A percentile compares a stretch with the other conserved stretches of the same genome.
Evolutionary conservation across 2,888 invertebrate species (phyloP).

Genomic region (Habroteleia sp.): DNA sequence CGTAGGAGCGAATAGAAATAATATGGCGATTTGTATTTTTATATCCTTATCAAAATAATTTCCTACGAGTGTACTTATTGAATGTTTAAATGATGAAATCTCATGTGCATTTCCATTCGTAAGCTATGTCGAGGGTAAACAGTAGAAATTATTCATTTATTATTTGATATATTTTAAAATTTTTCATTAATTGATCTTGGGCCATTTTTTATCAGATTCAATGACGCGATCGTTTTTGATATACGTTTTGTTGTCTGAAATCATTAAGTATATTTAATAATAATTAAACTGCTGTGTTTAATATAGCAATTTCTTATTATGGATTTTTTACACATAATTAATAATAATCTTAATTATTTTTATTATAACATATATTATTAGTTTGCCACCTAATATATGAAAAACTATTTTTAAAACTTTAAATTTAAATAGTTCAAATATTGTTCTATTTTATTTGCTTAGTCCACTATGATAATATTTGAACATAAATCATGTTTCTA

Average conservation of each 20-base stretch:
- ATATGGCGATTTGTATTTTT: conserved; percentile 76
- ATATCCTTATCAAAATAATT: conserved; percentile 67
- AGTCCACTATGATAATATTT: no score
- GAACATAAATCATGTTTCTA: no score
- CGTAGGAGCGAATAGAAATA: conserved; percentile 55
- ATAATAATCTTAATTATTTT: no score
- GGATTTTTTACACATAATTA: no score
- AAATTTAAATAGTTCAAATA: no score
- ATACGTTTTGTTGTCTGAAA: neutral
- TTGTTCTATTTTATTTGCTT: no score
- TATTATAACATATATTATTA: no score
- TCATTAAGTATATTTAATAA: conserved; percentile 12
- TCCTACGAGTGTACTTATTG: conserved; percentile 36
- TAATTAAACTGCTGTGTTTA: no score
- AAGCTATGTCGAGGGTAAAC: conserved; percentile 21
- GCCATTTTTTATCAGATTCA: conserved; percentile 28
- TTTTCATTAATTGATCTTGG: conserved; percentile 23
- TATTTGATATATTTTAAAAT: conserved; percentile 33
- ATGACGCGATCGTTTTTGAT: conserved; percentile 16
- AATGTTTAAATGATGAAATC: conserved; percentile 13
- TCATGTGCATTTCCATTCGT: conserved; percentile 19
- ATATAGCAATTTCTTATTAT: no score
- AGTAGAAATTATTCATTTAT: conserved; percentile 37
- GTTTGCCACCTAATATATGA: no score
- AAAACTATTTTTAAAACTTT: no score